Base-by-base conservation (phyloP, 2,797 vertebrate species). In the Odontamblyopus rebecca region DNA sequence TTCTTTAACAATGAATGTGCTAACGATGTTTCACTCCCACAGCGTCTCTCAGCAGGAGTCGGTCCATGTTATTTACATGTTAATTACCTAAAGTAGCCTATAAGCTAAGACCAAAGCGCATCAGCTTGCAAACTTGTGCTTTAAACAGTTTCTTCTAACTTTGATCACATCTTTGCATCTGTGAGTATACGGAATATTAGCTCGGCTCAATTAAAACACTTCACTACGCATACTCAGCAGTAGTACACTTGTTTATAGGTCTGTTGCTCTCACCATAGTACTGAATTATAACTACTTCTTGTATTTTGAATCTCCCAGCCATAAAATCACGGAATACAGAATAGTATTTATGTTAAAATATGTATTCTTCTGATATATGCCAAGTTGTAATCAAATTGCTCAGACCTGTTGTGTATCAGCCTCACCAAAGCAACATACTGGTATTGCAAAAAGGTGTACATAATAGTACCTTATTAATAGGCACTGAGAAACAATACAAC, bases 31-130 rank as follows among this genome's bases (percentile, higher is more conserved):
- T 67, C 29, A 67, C 27, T 53, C 65, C 27, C 48, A 32, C 23
- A 72, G 61, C 65, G 32, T 61, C 35, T 50, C 70, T 65, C 48
- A 53, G 27, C 65, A 67, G 65, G 48, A 67, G 18, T 53, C 8
- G 32, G 29, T 67, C 27, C 29, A 32, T 53, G 65, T 67, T 67
- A 67, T 67, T 67, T 67, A 67, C 65, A 67, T 67, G 48, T 53
- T 74, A 35, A 63, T 48, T 69, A 66, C 56, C 41, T 65, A 29
- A 70, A 64, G 62, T 41, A 30, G 67, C 57, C 32, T 9, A 59
- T 67, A 64, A 50, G 16, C 59, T 67, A 54, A 64, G 19, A 64
- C n/a, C 62, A 44, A 64, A 64, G 35, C 4, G 2, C 35, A 3
- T 6, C 19, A 38, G 38, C 61, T 44, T 23, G n/a, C 23, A 27